A percentile compares a stretch with the other conserved stretches of the same genome.
These are phyloP conservation scores for Gryllus bimaculatus DNA, from an alignment of 1,140 invertebrate species.

Conservation along the genomic window DNA sequence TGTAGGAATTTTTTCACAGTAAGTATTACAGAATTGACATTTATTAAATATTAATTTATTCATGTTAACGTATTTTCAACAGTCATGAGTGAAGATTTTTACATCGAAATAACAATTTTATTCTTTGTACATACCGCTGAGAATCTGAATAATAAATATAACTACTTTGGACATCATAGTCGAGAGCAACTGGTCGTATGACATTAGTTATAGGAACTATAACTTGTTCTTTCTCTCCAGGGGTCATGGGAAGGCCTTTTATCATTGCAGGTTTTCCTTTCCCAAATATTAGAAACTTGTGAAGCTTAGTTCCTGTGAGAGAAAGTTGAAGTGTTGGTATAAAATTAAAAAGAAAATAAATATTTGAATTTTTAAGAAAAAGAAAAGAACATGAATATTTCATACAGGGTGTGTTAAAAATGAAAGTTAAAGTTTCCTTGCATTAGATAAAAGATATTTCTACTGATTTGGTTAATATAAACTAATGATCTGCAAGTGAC, in stretches of 20 bases:
- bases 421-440: too few relatives aligned
- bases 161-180: conserved; percentile 53
- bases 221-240: conserved; percentile 36
- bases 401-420: too few relatives aligned
- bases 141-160: conserved; percentile 62
- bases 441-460: too few relatives aligned
- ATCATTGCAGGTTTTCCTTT: conserved; percentile 53
- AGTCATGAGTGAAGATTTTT: not conserved
- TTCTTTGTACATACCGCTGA: conserved; percentile 34
- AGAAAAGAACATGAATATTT: too few relatives aligned
- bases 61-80: not conserved
- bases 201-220: conserved; percentile 57
- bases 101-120: not conserved
- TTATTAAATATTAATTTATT: not conserved
- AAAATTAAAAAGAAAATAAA: too few relatives aligned
- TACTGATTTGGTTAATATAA: too few relatives aligned
- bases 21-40: not conserved
- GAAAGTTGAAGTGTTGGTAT: conserved; percentile 16
- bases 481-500: too few relatives aligned
- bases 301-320: conserved; percentile 36
- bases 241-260: conserved; percentile 43
- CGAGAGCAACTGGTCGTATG: conserved; percentile 51
- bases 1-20: conserved; percentile 20
- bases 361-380: too few relatives aligned
- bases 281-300: conserved; percentile 51